Percentiles rank a stretch among this genome's conserved stretches.
These are phyloP conservation scores for Homarus americanus DNA, from an alignment of 1,140 invertebrate species.

Conservation along the genomic window DNA sequence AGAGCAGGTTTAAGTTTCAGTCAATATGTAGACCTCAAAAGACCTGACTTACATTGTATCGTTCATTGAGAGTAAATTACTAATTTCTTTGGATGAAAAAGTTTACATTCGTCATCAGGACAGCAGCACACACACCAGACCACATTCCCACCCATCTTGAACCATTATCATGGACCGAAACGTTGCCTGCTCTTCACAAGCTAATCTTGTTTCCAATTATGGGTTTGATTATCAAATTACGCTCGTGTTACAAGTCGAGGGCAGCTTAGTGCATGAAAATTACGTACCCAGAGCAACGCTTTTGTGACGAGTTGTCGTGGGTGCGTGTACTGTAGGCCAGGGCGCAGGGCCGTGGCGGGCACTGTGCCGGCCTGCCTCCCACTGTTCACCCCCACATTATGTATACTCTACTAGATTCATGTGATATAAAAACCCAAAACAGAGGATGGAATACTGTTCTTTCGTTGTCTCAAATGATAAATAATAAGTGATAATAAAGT, in stretches of 20 bases:
- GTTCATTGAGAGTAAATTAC: no score
- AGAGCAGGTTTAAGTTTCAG: no score
- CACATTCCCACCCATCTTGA: background rate
- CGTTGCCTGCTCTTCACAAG: background rate
- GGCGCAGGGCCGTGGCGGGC: background rate
- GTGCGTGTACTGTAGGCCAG: no score
- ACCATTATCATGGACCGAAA: background rate
- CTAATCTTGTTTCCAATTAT: slow-evolving; percentile 16
- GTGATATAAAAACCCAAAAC: no score
- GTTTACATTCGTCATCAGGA: no score
- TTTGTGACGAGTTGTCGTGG: slow-evolving; percentile 3
- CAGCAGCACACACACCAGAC: background rate
- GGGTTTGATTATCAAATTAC: slow-evolving; percentile 15
- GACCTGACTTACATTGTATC: no score
- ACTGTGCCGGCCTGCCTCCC: background rate
- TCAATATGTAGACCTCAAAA: no score
- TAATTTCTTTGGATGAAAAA: no score
- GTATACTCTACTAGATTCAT: no score
- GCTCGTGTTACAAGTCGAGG: slow-evolving; percentile 5
- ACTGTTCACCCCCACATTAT: no score
- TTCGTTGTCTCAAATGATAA: no score
- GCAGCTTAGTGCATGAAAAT: slow-evolving; percentile 13
- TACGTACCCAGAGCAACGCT: background rate
- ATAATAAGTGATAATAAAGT: no score
- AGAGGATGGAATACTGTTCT: background rate